Evolutionary conservation across 2,888 invertebrate species (phyloP), one percentile per base, ranked within the genome.

Genomic region (Mythimna impura): DNA sequence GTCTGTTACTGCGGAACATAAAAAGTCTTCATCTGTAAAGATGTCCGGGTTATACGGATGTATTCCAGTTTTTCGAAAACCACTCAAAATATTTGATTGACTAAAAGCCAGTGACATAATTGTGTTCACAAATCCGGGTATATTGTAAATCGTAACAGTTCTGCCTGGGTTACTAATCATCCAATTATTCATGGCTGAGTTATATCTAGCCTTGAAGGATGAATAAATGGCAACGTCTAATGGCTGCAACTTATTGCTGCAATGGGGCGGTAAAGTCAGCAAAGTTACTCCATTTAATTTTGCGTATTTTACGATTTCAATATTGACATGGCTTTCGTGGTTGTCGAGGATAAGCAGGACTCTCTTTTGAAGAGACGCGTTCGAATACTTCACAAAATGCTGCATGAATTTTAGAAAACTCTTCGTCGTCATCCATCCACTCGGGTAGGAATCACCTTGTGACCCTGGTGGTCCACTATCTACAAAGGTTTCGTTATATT

Each of bases 201-300:
- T 73, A 60, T 78, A 78, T 71, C 67, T 30, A 20, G 71, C n/a
- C 64, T 78, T 74, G n/a, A 78, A 68, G 2, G 78, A 64, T 10
- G 61, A 63, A 65, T 67, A 78, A 58, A 78, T 64, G 20, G 73
- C 22, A 67, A 73, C 50, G 34, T 78, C 78, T 10, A 78, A 20
- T 9, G 73, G 71, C 52, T 78, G 77, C 36, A 73, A 67, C 58
- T 58, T 58, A 52, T 52, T 52, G 52, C 52, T 52, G 52, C 52
- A 52, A 22, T 52, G 52, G 52, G 52, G 67, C 4, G 78, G 70
- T 25, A 79, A 47, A 7, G 76, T 73, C n/a, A 75, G 47, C 58
- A 78, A 52, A 52, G 52, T 74, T 47, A 74, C 60, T 14, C 71
- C 71, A 65, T 68, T 74, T 25, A 30, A 30, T 60, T 57, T 71